Evolutionary conservation across 2,113 vertebrate species (phyloP).

Genomic region (Chloropsis hardwickii): DNA sequence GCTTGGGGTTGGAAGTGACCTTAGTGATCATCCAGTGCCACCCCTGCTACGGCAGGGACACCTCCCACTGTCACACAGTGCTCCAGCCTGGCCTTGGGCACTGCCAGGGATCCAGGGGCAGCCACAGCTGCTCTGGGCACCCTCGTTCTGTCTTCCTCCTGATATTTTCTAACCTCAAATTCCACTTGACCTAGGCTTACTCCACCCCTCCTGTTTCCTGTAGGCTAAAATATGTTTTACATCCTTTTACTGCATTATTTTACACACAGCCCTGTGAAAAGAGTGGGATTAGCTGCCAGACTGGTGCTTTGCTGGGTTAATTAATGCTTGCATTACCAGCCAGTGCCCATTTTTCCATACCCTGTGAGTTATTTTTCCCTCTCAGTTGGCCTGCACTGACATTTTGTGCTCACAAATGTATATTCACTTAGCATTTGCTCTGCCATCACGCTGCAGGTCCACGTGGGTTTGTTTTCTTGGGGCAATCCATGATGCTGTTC

Average conservation of each 20-base stretch:
- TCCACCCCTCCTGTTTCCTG: neutral
- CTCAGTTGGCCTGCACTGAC: neutral
- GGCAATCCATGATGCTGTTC: neutral
- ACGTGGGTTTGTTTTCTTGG: neutral
- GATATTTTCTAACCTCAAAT: neutral
- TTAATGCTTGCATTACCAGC: neutral
- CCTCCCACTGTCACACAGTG: neutral
- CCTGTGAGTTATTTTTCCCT: neutral
- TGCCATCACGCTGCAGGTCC: neutral
- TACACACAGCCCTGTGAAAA: neutral
- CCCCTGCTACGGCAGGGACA: neutral
- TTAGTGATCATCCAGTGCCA: neutral
- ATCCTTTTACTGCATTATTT: neutral
- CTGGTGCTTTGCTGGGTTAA: neutral
- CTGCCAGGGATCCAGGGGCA: neutral
- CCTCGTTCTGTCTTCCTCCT: neutral
- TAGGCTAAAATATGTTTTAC: neutral
- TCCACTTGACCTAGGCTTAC: neutral
- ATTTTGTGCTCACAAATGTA: neutral
- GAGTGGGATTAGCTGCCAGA: neutral
- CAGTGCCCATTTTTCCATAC: neutral
- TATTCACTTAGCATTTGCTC: neutral
- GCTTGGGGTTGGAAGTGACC: neutral
- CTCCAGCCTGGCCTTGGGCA: neutral
- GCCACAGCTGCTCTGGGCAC: neutral